phyloP scores from a whole-genome alignment of 1,140 invertebrate genomes.

The Pseudomyrmex cubaensis region DNA sequence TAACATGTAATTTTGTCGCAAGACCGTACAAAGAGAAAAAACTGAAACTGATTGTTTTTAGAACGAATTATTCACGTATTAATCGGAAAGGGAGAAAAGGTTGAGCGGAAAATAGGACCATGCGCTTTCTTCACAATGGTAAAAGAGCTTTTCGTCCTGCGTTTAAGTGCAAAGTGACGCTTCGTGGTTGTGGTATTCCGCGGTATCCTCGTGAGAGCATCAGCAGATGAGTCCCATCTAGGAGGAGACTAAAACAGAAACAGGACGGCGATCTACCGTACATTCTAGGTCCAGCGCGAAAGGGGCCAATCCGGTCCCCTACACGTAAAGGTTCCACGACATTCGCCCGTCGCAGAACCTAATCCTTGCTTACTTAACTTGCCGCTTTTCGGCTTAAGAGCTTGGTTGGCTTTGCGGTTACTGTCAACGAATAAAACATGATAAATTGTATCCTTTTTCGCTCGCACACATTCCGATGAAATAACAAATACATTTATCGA shows the following conservation, averaged over 20 bases:
- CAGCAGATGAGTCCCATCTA: slow-evolving; percentile 75
- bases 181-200: slow-evolving; percentile 75
- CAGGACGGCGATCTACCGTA: slow-evolving; percentile 40
- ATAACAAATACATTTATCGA: slow-evolving; percentile 10
- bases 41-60: slow-evolving; percentile 1
- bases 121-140: slow-evolving; percentile 69
- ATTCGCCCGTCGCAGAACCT: slow-evolving; percentile 70
- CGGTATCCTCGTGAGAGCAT: slow-evolving; percentile 80
- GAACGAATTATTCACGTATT: slow-evolving; percentile 25
- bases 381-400: slow-evolving; percentile 82
- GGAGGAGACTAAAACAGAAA: slow-evolving; percentile 48
- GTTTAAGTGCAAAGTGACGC: slow-evolving; percentile 80
- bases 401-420: slow-evolving; percentile 79
- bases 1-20: background rate
- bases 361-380: slow-evolving; percentile 84
- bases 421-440: slow-evolving; percentile 57
- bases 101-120: slow-evolving; percentile 40
- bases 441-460: slow-evolving; percentile 55
- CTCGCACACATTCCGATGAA: slow-evolving; percentile 1
- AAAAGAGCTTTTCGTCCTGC: slow-evolving; percentile 69
- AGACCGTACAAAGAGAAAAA: background rate
- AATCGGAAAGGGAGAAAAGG: slow-evolving; percentile 30
- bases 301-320: slow-evolving; percentile 53
- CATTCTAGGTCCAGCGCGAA: slow-evolving; percentile 43
- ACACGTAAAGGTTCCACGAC: slow-evolving; percentile 47